Conservation (phyloP, 1,140 invertebrate species). For the Gryon sp. region DNA sequence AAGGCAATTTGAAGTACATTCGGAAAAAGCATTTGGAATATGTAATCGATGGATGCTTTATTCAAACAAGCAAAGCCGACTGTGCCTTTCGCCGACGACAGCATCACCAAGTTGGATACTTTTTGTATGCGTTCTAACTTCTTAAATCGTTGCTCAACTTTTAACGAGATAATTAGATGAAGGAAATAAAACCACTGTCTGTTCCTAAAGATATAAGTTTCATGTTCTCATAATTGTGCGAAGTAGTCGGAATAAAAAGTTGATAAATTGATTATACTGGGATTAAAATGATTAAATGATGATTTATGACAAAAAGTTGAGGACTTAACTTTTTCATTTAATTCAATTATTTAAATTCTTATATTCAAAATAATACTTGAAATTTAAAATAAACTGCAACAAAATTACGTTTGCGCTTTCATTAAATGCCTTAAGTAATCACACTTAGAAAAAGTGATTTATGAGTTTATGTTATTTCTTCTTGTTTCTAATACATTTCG, state of each 20-base stretch:
- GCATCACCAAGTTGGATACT: slow-evolving; percentile 20
- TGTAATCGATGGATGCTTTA: slow-evolving; percentile 43
- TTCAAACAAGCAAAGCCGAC: slow-evolving; percentile 21
- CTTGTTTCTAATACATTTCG: too few species aligned
- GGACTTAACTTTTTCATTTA: slow-evolving; percentile 13
- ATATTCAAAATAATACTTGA: too few species aligned
- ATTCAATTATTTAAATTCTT: too few species aligned
- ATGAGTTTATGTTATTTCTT: too few species aligned
- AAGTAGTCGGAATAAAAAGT: slow-evolving; percentile 27
- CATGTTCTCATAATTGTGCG: slow-evolving; percentile 24
- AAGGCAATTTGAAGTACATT: slow-evolving; percentile 28
- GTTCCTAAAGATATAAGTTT: slow-evolving; percentile 23
- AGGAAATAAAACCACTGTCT: slow-evolving; percentile 21
- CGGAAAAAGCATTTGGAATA: slow-evolving; percentile 37
- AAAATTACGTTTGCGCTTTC: too few species aligned
- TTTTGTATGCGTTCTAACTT: slow-evolving; percentile 36
- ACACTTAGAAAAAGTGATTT: too few species aligned
- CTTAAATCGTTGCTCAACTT: slow-evolving; percentile 48
- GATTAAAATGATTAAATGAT: background rate
- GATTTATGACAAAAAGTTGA: slow-evolving; percentile 8
- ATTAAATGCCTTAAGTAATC: too few species aligned
- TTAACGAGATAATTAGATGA: slow-evolving; percentile 46
- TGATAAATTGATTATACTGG: slow-evolving; percentile 30
- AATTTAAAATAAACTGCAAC: too few species aligned
- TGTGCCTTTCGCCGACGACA: slow-evolving; percentile 1